Evolutionary conservation across 2,113 vertebrate species (phyloP).

Genomic region (Gavia stellata): DNA sequence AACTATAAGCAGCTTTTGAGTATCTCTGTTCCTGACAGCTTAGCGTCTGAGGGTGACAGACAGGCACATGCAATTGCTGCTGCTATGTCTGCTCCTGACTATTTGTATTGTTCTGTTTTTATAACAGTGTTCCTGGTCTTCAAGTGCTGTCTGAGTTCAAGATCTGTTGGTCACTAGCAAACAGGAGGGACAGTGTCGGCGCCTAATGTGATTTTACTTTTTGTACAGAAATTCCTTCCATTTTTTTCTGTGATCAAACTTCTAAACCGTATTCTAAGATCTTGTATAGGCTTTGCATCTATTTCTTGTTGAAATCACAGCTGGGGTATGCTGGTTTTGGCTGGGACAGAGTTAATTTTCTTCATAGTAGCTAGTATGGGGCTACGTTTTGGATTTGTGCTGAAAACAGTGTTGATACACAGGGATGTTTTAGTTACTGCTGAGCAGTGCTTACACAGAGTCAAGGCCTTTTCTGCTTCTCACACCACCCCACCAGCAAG

Average conservation of each 20-base stretch:
- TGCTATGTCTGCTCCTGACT: background rate
- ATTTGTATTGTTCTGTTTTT: background rate
- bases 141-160: background rate
- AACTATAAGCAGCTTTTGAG: background rate
- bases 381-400: too few relatives aligned
- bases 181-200: background rate
- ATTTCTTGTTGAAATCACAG: background rate
- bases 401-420: too few relatives aligned
- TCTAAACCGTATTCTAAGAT: background rate
- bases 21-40: background rate
- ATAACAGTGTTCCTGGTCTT: background rate
- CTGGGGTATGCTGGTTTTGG: background rate
- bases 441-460: too few relatives aligned
- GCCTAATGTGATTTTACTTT: background rate
- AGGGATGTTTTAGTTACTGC: too few relatives aligned
- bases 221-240: background rate
- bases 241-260: rapidly evolving
- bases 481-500: too few relatives aligned
- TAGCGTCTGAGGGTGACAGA: background rate
- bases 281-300: background rate
- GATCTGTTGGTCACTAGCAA: background rate
- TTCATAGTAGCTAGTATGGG: too few relatives aligned
- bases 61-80: background rate
- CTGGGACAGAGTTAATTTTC: too few relatives aligned
- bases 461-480: too few relatives aligned